These are phyloP conservation scores for Takifugu rubripes DNA, from an alignment of 2,797 vertebrate species.

Conservation along the genomic window DNA sequence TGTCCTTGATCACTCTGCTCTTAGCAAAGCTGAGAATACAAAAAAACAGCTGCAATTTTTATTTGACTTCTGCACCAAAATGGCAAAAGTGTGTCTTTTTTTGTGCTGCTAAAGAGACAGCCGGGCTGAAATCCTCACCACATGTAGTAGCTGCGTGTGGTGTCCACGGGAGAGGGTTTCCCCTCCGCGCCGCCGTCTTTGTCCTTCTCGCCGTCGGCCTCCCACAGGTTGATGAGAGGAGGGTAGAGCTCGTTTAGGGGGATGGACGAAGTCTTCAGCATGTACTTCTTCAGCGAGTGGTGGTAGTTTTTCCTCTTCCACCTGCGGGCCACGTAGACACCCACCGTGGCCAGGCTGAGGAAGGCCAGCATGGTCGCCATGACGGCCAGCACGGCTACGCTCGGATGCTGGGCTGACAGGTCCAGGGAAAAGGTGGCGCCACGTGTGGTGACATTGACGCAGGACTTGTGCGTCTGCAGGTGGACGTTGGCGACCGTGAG, in stretches of 20 bases:
- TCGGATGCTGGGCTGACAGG: constrained; percentile 87
- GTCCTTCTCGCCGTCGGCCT: constrained; percentile 93
- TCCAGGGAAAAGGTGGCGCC: constrained; percentile 84
- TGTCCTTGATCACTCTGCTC: constrained; percentile 80
- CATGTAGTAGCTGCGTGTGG: constrained; percentile 98
- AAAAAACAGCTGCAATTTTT: constrained; percentile 71
- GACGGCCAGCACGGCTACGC: constrained; percentile 86
- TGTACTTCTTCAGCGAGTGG: constrained; percentile 97
- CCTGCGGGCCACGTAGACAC: constrained; percentile 84
- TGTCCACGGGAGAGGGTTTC: constrained; percentile 93
- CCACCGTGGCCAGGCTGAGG: constrained; percentile 87
- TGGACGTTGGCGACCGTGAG: constrained; percentile 92
- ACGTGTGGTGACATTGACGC: constrained; percentile 94
- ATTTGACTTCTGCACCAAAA: constrained; percentile 88
- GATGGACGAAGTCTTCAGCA: constrained; percentile 98
- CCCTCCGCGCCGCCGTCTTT: constrained; percentile 87
- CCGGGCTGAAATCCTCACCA: constrained; percentile 86
- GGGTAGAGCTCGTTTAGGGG: constrained; percentile 98
- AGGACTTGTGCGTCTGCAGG: constrained; percentile 93
- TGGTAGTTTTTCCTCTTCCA: constrained; percentile 98
- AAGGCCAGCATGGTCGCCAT: constrained; percentile 92
- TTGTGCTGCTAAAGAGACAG: constrained; percentile 81
- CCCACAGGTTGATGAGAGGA: constrained; percentile 98
- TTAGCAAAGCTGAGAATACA: constrained; percentile 91
- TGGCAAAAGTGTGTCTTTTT: constrained; percentile 87